Evolutionary conservation across 2,888 invertebrate genomes (phyloP).

Genomic region (Peribatodes rhomboidaria): DNA sequence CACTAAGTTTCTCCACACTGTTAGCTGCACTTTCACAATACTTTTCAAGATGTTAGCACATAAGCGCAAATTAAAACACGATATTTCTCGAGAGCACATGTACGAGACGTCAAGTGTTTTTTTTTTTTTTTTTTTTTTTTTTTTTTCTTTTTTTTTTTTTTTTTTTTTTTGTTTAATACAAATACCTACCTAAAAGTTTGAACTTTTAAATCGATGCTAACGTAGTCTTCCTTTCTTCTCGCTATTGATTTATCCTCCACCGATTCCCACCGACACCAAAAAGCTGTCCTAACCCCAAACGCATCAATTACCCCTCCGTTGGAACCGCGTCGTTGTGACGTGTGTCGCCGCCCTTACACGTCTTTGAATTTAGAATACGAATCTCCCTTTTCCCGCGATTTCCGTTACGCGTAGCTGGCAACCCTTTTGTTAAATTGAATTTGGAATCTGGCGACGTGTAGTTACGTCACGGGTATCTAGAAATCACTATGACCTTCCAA

Average conservation of each 20-base stretch:
- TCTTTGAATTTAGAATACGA: constrained; percentile 67
- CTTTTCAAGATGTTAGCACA: no score
- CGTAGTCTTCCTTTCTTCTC: neutral
- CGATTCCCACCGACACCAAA: constrained; percentile 58
- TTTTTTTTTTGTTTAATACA: no score
- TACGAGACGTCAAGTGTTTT: no score
- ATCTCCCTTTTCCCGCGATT: constrained; percentile 60
- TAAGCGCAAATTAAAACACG: no score
- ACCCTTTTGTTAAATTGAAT: constrained; percentile 83
- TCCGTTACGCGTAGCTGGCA: constrained; percentile 78
- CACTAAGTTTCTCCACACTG: no score
- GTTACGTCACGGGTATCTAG: constrained; percentile 42
- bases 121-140: no score
- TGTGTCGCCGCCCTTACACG: constrained; percentile 78
- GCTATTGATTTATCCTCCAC: constrained; percentile 36
- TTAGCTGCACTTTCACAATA: no score
- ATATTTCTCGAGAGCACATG: no score
- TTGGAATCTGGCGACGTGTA: constrained; percentile 58
- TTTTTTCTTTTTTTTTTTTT: no score
- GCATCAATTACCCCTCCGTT: constrained; percentile 74
- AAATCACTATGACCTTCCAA: no score
- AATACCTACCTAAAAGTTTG: no score
- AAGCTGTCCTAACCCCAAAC: constrained; percentile 68
- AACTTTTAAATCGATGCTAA: neutral
- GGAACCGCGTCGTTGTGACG: constrained; percentile 69